Base-by-base conservation (phyloP, 1,140 invertebrate genomes). In the Drosophila pseudoananassae region DNA sequence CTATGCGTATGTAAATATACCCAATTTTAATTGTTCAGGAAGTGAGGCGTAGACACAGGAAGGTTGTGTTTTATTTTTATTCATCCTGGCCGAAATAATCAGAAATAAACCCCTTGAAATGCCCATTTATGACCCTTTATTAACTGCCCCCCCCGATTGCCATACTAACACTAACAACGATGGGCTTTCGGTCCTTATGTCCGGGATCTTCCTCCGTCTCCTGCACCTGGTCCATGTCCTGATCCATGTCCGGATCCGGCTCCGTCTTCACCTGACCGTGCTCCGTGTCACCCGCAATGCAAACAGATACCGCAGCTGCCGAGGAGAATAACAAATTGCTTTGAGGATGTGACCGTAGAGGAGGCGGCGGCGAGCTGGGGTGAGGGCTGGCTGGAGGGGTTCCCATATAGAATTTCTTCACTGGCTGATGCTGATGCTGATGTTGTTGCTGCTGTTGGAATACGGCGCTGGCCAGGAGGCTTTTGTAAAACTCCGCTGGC, bases 401-500 rank as follows among this genome's bases (percentile, higher is more conserved):
- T 31, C 78, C 70, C 9, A 58, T 33, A 27, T 73, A 79, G 54
- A 59, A 15, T 15, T 43, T 43, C 40, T 43, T 43, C 6, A 60
- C 46, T 78, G 72, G 33, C 6, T 43, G 40, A 1, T 76, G 33
- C 6, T 43, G 40, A 1, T 83, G 78, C 1, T 73, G 74, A 14
- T 78, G 93, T 10, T 46, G 43, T 20, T 78, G 81, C 20, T 90
- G 74, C 14, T 90, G 93, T 43, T 93, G 93, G 4, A 95, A 91
- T 4, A 94, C 94, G 7, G 94, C 94, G 84, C 94, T 96, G 17
- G 95, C 95, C 69, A 96, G 92, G 47, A 96, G 93, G 81, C 94
- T 96, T 90, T 96, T 96, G 87, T 96, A 96, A 65, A 96, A 92
- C 78, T 96, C 95, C 57, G 95, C 94, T 6, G 95, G 95, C 64